Evolutionary conservation across 2,797 vertebrate species (phyloP).

Genomic region (Rhabdophis nuchalis): DNA sequence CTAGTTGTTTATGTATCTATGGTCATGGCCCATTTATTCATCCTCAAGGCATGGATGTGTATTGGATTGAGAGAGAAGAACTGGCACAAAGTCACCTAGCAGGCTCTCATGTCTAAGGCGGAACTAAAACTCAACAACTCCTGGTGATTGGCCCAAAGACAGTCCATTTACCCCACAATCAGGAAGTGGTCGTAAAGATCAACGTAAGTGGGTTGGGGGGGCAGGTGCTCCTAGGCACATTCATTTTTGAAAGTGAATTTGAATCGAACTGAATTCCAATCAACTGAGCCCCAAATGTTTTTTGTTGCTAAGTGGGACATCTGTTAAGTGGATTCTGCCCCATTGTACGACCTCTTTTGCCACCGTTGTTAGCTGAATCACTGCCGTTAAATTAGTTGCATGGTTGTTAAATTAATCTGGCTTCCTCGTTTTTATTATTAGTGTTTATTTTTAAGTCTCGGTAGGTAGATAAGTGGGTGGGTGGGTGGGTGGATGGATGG

Average conservation of each 20-base stretch:
- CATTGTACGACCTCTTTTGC: background rate
- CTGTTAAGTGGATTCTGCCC: background rate
- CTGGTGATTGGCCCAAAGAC: no score
- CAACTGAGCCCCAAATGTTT: no score
- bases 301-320: background rate
- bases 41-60: background rate
- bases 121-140: background rate
- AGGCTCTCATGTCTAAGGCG: fast-evolving
- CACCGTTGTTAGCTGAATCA: background rate
- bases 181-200: background rate
- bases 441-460: no score
- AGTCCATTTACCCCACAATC: background rate
- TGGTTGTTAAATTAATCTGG: background rate
- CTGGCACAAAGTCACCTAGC: background rate
- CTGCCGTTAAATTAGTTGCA: fast-evolving
- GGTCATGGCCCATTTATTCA: no score
- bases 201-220: background rate
- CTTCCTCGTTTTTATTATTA: background rate
- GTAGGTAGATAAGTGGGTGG: no score
- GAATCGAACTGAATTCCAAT: background rate
- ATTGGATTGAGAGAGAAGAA: background rate
- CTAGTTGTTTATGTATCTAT: no score
- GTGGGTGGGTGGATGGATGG: no score
- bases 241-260: background rate
- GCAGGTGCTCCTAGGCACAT: background rate